Evolutionary conservation across 2,797 vertebrate genomes (phyloP), one percentile per base, ranked within the genome.

Genomic region (Bradypodion pumilum): DNA sequence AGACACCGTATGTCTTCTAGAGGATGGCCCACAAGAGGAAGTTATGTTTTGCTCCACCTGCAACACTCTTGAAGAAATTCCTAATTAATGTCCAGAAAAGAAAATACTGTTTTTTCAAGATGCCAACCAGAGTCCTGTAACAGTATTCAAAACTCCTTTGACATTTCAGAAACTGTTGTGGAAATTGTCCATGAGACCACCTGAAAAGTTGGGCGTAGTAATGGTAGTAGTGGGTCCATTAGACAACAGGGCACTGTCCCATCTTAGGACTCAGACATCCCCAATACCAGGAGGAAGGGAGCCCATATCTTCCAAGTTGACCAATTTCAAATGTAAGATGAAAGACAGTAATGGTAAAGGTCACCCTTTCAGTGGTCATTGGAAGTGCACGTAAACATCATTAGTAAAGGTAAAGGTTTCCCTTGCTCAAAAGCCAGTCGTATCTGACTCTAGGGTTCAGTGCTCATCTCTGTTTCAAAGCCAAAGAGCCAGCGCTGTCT

Each of bases 31-130:
- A 42, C 5, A 74, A 35, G 74, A 80, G 73, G 77, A 5, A 40
- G 83, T 68, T 6, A 13, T 0, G 21, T 59, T 89, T 66, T 76
- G 56, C 4, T 87, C 85, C 46, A 87, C 19, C 60, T 0, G 27
- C 59, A 0, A 44, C 46, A 66, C 90, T 91, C 78, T 44, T 21
- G 70, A 81, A 87, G 77, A 88, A 37, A 68, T 2, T 76, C 72
- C 59, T 4, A 4, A 65, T 72, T 59, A 84, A 76, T 29, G 79
- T 70, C 77, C 83, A 75, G 78, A 40, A 77, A 19, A 74, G 75
- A 80, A 90, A 46, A 1, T 1, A 46, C 15, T 27, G 15, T 32
- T 27, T 70, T 70, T 81, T 16, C 73, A 62, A 7, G 7, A 10
- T 70, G 65, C 40, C 84, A 81, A 35, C 16, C 13, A 52, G 59